Base-by-base conservation (phyloP, 2,113 vertebrate genomes). In the Anhinga anhinga region DNA sequence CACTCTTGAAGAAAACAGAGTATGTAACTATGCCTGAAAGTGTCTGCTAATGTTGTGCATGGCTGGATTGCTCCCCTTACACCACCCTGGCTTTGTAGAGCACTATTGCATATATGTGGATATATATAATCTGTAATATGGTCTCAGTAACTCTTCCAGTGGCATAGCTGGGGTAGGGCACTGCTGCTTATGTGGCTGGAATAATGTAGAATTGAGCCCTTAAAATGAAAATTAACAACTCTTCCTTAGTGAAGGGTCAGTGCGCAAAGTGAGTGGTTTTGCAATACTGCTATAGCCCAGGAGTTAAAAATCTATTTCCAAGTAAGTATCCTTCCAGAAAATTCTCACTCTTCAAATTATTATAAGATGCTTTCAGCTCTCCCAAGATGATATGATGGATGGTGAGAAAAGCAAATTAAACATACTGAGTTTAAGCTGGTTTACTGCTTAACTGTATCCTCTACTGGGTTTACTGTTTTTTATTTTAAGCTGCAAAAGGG, bases 371-470 rank as follows among this genome's bases (percentile, higher is more conserved):
- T 93, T 95, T 93, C 71, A 88, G 50, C 76, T 86, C 55, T 95
- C 88, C 90, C 76, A 81, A 55, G 82, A 92, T 83, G 58, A 88
- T 85, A 50, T 90, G 95, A 96, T 74, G 92, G 79, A 83, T 92
- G 80, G 77, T 92, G 72, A 93, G 81, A 95, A 94, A 93, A 91
- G 86, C 82, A 96, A 95, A 92, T 96, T 87, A 97, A 95, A 93
- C 65, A 59, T 79, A 73, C 77, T 67, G 94, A 92, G 80, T 94
- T 95, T 97, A 97, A 96, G 95, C 90, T 96, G 95, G 93, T 97
- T 97, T 96, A 95, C 88, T 95, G 72, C 94, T 97, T 96, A 96
- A 93, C 90, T 86, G 52, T 93, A 93, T 97, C 96, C 88, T 97
- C 83, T 78, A 45, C 96, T 94, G 96, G 86, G 90, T 95, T 93